Percentiles rank a stretch among this genome's conserved stretches.
Evolutionary conservation across 92 coral and sea anemone species (phyloP).

Genomic region (Palythoa heliodiscus): DNA sequence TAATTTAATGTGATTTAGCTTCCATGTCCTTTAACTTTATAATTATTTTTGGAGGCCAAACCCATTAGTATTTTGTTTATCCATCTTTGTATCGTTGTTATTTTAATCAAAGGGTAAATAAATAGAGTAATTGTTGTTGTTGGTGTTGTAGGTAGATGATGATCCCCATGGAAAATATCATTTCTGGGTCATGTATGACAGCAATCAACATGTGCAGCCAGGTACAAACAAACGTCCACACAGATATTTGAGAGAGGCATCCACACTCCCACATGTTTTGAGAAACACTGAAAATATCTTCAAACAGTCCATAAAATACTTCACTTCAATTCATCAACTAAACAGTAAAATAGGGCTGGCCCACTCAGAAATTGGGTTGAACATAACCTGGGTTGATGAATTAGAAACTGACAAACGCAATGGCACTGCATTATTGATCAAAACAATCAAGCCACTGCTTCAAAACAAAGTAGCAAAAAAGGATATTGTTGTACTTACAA

Average conservation of each 20-base stretch:
- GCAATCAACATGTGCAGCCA: constrained; percentile 54
- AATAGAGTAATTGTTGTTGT: too few species aligned
- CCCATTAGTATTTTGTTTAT: too few species aligned
- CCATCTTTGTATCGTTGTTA: too few species aligned
- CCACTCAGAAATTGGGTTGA: constrained; percentile 40
- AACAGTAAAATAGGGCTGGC: constrained; percentile 24
- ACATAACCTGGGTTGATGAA: constrained; percentile 31
- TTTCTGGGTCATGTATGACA: constrained; percentile 63
- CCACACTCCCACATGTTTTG: constrained; percentile 38
- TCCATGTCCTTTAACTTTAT: too few species aligned
- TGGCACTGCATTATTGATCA: background rate
- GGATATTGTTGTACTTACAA: constrained; percentile 55
- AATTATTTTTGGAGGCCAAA: too few species aligned
- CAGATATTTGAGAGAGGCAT: background rate
- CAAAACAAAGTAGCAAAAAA: background rate
- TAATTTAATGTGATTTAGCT: too few species aligned
- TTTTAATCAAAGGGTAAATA: too few species aligned
- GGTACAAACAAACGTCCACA: background rate
- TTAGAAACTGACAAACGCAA: too few species aligned
- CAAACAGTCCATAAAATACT: constrained; percentile 48
- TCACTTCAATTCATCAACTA: background rate
- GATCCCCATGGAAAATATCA: background rate
- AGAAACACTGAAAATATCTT: constrained; percentile 56
- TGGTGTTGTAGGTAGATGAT: too few species aligned
- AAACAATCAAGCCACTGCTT: background rate